Evolutionary conservation across 2,113 vertebrate genomes (phyloP).

Genomic region (Larimichthys crocea): DNA sequence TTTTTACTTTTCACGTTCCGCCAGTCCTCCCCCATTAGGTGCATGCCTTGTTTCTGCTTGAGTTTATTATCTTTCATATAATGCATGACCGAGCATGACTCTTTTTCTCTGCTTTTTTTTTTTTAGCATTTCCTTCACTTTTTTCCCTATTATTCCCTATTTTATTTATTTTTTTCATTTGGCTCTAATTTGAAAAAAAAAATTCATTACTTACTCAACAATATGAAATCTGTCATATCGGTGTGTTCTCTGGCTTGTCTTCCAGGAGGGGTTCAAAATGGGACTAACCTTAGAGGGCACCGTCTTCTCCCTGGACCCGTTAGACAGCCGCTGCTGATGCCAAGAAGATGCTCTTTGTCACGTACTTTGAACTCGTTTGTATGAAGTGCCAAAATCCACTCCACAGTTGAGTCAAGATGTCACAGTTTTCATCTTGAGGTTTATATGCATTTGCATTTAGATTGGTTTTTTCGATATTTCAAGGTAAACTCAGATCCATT

Average conservation of each 20-base stretch:
- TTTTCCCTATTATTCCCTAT: background rate
- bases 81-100: slow-evolving; percentile 26
- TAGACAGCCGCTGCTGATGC: slow-evolving; percentile 95
- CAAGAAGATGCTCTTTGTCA: slow-evolving; percentile 69
- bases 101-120: background rate
- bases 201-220: background rate
- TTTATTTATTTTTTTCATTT: background rate
- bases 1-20: background rate
- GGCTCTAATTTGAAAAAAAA: background rate
- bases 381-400: slow-evolving; percentile 84
- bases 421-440: slow-evolving; percentile 74
- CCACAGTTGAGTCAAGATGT: slow-evolving; percentile 68
- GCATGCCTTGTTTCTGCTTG: slow-evolving; percentile 14
- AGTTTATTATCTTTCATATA: background rate
- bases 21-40: background rate
- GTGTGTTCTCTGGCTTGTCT: slow-evolving; percentile 66
- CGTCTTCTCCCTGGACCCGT: slow-evolving; percentile 94
- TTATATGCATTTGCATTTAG: slow-evolving; percentile 82
- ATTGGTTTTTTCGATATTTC: slow-evolving; percentile 78
- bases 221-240: background rate
- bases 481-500: slow-evolving; percentile 71
- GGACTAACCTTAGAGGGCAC: slow-evolving; percentile 99
- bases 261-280: slow-evolving; percentile 99
- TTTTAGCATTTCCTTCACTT: background rate
- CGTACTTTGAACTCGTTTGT: slow-evolving; percentile 76